These are phyloP conservation scores for Trididemnum miniatum DNA, from an alignment of 23 tunicate genomes.

Conservation along the genomic window DNA sequence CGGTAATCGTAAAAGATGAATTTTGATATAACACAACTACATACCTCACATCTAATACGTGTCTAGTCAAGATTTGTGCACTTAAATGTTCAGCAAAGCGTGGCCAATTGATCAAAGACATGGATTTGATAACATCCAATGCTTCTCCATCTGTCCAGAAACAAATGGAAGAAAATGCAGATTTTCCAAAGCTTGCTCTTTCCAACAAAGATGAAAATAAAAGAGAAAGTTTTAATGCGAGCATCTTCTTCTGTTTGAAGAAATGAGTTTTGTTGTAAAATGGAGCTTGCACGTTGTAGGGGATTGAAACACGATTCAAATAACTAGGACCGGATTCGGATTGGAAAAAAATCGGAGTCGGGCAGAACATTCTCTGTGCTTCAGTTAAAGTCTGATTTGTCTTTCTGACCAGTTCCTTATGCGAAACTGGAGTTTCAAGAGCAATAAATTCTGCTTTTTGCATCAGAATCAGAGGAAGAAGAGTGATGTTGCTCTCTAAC, in stretches of 20 bases:
- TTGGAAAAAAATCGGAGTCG: background rate
- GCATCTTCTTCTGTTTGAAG: background rate
- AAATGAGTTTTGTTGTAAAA: background rate
- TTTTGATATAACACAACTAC: too few species aligned
- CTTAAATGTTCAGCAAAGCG: background rate
- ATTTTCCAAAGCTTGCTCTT: slow-evolving; percentile 25
- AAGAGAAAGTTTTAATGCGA: slow-evolving; percentile 40
- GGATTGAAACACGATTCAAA: background rate
- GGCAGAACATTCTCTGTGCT: background rate
- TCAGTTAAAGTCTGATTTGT: slow-evolving; percentile 23
- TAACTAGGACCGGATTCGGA: background rate
- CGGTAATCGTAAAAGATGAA: too few species aligned
- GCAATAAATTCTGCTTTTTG: slow-evolving; percentile 36
- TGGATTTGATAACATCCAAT: background rate
- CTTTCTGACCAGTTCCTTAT: slow-evolving; percentile 44
- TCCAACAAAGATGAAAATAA: slow-evolving; percentile 31
- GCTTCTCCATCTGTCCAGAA: slow-evolving; percentile 40
- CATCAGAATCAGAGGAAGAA: slow-evolving; percentile 36
- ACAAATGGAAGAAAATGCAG: slow-evolving; percentile 23
- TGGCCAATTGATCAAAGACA: background rate
- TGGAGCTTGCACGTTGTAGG: slow-evolving; percentile 39
- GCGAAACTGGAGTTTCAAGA: slow-evolving; percentile 41
- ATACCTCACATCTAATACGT: slow-evolving; percentile 22
- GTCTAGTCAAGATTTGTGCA: background rate
- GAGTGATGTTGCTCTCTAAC: background rate